phyloP scores from a whole-genome alignment of 1,140 invertebrate species.

The Pteromalus puparum region DNA sequence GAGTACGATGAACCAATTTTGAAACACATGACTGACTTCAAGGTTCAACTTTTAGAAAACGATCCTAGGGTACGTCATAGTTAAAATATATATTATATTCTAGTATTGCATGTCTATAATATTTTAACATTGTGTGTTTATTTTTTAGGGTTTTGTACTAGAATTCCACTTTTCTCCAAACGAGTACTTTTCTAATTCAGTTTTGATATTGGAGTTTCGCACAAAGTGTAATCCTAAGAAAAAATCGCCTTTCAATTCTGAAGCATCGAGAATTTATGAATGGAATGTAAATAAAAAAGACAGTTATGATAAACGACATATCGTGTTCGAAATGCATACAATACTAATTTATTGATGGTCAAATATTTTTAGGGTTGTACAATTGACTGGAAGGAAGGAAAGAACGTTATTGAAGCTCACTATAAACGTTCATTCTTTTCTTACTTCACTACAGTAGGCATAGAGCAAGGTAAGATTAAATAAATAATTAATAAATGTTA shows the following conservation, averaged over 20 bases:
- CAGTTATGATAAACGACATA: background rate
- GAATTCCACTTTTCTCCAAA: constrained; percentile 97
- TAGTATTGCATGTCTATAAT: background rate
- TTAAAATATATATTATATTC: constrained; percentile 11
- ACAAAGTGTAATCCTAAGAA: constrained; percentile 95
- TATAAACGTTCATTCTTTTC: no score
- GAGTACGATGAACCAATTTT: no score
- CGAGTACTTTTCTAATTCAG: constrained; percentile 96
- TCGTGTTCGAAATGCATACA: constrained; percentile 25
- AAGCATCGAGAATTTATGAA: constrained; percentile 97
- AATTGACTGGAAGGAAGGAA: constrained; percentile 97
- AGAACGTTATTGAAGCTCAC: constrained; percentile 98
- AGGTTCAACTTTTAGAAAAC: constrained; percentile 83
- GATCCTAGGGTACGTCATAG: constrained; percentile 81
- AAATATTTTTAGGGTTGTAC: constrained; percentile 81
- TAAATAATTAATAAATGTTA: no score
- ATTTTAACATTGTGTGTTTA: constrained; percentile 46
- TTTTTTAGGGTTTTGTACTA: constrained; percentile 88
- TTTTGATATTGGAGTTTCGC: constrained; percentile 96
- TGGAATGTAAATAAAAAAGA: constrained; percentile 83
- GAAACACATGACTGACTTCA: constrained; percentile 94
- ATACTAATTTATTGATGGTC: constrained; percentile 17
- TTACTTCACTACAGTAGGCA: no score
- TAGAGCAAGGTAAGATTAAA: no score
- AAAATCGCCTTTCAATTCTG: constrained; percentile 95